phyloP scores from a whole-genome alignment of 1,140 invertebrate species.

The Caerostris darwini region DNA sequence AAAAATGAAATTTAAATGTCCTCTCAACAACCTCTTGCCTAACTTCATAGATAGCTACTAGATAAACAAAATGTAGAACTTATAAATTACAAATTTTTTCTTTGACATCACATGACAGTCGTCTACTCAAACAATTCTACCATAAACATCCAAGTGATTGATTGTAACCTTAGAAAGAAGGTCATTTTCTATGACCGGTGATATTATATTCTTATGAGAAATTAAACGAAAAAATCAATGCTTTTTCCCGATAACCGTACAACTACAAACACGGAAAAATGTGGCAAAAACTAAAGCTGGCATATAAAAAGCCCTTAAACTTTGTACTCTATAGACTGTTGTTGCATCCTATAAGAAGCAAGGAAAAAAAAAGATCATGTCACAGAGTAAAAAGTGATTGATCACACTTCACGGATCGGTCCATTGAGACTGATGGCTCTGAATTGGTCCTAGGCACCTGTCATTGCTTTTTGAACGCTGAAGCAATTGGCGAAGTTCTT shows the following conservation, averaged over 20 bases:
- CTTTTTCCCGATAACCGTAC: neutral
- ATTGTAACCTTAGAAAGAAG: neutral
- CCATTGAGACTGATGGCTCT: conserved; percentile 72
- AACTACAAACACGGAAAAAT: neutral
- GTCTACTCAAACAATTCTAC: neutral
- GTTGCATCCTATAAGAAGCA: neutral
- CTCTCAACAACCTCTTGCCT: no score
- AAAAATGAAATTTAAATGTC: no score
- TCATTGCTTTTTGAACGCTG: conserved; percentile 59
- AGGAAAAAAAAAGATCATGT: conserved; percentile 22
- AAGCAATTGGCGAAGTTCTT: conserved; percentile 62
- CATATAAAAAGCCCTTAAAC: neutral
- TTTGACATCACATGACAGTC: neutral
- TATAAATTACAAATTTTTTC: neutral
- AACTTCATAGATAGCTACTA: no score
- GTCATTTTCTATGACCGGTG: neutral
- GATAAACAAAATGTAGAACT: neutral
- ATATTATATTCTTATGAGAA: neutral
- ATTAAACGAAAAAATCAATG: conserved; percentile 11
- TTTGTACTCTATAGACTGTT: neutral
- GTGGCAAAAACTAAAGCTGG: neutral
- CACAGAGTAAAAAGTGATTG: conserved; percentile 71
- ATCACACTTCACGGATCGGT: conserved; percentile 59
- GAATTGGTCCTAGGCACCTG: conserved; percentile 66
- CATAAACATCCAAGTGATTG: neutral